phyloP scores from a whole-genome alignment of 2,888 invertebrate genomes.

The Pachymerium ferrugineum region DNA sequence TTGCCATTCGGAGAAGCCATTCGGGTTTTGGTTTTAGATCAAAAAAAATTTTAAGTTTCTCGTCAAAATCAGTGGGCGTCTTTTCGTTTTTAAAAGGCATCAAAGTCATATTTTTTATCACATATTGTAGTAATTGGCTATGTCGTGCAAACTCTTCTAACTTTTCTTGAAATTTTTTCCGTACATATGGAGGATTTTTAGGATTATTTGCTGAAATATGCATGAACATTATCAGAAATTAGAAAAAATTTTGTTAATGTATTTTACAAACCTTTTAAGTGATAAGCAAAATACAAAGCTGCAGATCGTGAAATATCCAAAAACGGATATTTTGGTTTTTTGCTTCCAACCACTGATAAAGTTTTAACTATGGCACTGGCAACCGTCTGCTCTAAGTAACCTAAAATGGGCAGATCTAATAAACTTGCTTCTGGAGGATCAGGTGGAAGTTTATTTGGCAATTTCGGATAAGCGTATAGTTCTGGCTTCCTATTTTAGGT shows the following conservation, averaged over 20 bases:
- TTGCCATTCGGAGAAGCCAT: background rate
- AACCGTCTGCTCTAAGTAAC: background rate
- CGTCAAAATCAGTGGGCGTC: background rate
- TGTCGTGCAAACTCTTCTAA: background rate
- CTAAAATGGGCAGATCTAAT: background rate
- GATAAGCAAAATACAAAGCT: background rate
- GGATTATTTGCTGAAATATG: background rate
- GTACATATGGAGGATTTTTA: background rate
- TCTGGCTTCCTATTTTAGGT: background rate
- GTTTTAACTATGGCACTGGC: background rate
- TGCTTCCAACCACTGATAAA: background rate
- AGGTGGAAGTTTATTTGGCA: background rate
- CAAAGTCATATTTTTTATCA: background rate
- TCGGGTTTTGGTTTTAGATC: background rate
- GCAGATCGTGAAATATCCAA: background rate
- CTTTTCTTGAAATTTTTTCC: background rate
- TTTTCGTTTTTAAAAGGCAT: background rate
- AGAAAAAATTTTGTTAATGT: background rate
- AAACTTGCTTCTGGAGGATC: background rate
- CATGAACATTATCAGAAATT: too few species aligned
- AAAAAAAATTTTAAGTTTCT: background rate
- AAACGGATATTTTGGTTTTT: background rate
- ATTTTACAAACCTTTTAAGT: background rate
- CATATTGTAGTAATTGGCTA: background rate
- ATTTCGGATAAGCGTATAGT: background rate